These are phyloP conservation scores for Protonibea diacanthus DNA, from an alignment of 2,797 vertebrate species.

Conservation along the genomic window DNA sequence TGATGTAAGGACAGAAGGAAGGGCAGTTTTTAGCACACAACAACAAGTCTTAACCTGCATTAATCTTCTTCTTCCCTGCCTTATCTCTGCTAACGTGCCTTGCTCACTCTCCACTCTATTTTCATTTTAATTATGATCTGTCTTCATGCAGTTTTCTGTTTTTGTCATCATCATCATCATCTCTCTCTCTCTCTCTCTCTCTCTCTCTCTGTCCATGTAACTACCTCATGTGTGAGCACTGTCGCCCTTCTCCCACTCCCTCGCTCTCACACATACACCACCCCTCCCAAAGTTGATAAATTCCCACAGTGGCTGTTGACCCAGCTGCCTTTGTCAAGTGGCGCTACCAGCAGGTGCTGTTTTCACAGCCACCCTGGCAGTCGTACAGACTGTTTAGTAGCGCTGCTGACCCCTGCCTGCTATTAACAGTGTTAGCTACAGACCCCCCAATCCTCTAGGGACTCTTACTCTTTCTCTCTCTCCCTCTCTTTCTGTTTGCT, in stretches of 20 bases:
- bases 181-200: constrained; percentile 6
- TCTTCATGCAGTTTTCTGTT: constrained; percentile 81
- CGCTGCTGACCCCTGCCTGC: constrained; percentile 94
- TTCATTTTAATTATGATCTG: constrained; percentile 84
- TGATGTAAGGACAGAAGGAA: constrained; percentile 17
- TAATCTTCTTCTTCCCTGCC: constrained; percentile 6
- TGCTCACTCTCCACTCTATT: constrained; percentile 45
- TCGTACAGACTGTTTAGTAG: constrained; percentile 99
- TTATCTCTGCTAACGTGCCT: not conserved
- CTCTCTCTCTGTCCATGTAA: constrained; percentile 42
- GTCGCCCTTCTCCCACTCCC: constrained; percentile 68
- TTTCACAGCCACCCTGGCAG: constrained; percentile 99
- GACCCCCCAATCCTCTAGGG: constrained; percentile 88
- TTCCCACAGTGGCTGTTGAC: constrained; percentile 99
- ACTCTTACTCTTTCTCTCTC: constrained; percentile 83
- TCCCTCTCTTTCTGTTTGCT: constrained; percentile 77
- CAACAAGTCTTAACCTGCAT: not conserved
- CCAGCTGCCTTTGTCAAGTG: constrained; percentile 99
- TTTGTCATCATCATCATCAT: constrained; percentile 15
- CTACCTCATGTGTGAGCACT: constrained; percentile 51
- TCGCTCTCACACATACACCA: constrained; percentile 72
- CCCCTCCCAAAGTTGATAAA: constrained; percentile 96
- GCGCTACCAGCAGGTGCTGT: constrained; percentile 97
- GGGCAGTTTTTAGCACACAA: not conserved
- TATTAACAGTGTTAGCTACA: constrained; percentile 94